Percentiles rank a stretch among this genome's conserved stretches.
These are phyloP conservation scores for Leptogaster cylindrica DNA, from an alignment of 2,888 invertebrate species.

Conservation along the genomic window DNA sequence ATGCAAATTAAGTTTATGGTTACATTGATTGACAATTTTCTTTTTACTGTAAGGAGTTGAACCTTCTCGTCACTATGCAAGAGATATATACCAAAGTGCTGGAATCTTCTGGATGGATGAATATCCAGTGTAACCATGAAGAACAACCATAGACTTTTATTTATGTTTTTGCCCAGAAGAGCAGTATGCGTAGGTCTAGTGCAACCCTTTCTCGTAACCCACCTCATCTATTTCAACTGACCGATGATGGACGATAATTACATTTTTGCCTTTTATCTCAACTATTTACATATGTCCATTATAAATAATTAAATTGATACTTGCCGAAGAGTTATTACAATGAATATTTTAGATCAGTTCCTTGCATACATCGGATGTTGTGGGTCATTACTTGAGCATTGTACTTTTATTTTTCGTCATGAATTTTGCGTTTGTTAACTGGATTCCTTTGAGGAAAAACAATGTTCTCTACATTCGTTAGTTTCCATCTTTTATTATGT, in stretches of 20 bases:
- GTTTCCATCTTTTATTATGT: constrained; percentile 9
- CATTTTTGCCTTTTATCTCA: constrained; percentile 40
- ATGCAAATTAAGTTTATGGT: constrained; percentile 46
- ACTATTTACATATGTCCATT: constrained; percentile 44
- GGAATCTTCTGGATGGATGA: too few species aligned
- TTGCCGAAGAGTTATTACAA: constrained; percentile 32
- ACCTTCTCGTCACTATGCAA: constrained; percentile 31
- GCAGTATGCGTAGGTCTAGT: constrained; percentile 16
- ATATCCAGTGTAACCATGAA: constrained; percentile 5
- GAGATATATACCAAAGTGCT: neutral
- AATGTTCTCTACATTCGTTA: constrained; percentile 29
- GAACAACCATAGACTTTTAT: constrained; percentile 15
- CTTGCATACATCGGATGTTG: constrained; percentile 10
- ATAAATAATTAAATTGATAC: constrained; percentile 44
- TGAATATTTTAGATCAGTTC: constrained; percentile 13
- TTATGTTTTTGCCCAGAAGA: constrained; percentile 16
- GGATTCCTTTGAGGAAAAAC: constrained; percentile 17
- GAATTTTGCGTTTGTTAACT: constrained; percentile 29
- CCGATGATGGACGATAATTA: constrained; percentile 43
- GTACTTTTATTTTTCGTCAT: constrained; percentile 14
- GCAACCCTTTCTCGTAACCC: constrained; percentile 30
- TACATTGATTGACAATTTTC: constrained; percentile 47
- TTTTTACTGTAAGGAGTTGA: constrained; percentile 13
- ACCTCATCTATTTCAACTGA: constrained; percentile 23
- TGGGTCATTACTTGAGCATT: constrained; percentile 13